Percentiles rank a stretch among this genome's conserved stretches.
phyloP scores from a whole-genome alignment of 2,113 vertebrate genomes.

The Labeo rohita region DNA sequence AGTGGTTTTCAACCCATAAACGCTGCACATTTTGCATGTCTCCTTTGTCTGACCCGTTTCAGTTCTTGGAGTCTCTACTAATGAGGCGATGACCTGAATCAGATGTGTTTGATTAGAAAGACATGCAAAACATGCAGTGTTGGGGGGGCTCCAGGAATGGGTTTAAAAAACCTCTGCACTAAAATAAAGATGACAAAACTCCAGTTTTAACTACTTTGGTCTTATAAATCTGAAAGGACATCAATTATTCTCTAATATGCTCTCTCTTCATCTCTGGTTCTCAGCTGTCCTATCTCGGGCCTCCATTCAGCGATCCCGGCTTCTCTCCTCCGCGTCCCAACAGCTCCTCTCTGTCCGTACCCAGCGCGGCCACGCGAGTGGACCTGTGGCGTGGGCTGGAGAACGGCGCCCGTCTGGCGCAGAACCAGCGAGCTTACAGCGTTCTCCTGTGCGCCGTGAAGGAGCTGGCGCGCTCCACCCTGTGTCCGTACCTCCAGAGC shows the following conservation, averaged over 20 bases:
- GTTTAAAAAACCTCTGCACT: no score
- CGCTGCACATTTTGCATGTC: background rate
- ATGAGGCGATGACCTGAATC: background rate
- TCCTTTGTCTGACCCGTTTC: background rate
- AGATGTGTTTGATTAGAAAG: background rate
- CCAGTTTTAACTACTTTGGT: background rate
- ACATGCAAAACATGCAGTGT: no score
- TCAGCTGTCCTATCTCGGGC: slow-evolving; percentile 93
- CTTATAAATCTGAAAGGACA: background rate
- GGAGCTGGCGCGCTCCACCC: slow-evolving; percentile 84
- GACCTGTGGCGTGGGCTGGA: slow-evolving; percentile 92
- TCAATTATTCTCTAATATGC: slow-evolving; percentile 38
- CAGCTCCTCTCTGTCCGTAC: slow-evolving; percentile 83
- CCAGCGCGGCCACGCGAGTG: slow-evolving; percentile 90
- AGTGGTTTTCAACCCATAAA: background rate
- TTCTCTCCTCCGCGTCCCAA: slow-evolving; percentile 91
- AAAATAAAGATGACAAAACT: no score
- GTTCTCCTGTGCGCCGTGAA: slow-evolving; percentile 90
- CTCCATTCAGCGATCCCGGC: slow-evolving; percentile 94
- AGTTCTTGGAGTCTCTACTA: background rate
- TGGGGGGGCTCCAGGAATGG: no score
- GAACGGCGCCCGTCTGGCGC: slow-evolving; percentile 88
- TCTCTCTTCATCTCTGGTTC: slow-evolving; percentile 53
- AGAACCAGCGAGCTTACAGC: slow-evolving; percentile 94
- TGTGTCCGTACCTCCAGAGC: slow-evolving; percentile 87